These are phyloP conservation scores for Lophochroa leadbeateri DNA, from an alignment of 2,113 vertebrate genomes.

Conservation along the genomic window DNA sequence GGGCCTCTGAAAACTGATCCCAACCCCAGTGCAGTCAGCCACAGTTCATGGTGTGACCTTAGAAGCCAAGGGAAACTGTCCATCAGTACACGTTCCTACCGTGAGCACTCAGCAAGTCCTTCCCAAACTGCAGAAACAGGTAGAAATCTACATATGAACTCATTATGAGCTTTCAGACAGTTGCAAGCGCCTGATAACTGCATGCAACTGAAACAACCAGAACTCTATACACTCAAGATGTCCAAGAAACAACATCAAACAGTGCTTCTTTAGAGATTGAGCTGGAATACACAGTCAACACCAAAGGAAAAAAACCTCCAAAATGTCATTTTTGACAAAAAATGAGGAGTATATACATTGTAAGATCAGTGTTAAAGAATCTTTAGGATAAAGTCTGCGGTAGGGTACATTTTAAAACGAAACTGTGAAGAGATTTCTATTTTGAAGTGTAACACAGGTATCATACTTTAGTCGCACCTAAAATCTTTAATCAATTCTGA, in stretches of 20 bases:
- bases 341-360: not conserved
- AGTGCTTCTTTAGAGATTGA: not conserved
- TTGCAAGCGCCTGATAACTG: not conserved
- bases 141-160: not conserved
- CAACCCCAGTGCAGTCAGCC: not conserved
- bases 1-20: not conserved
- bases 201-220: not conserved
- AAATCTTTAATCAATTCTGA: not conserved
- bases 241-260: not conserved
- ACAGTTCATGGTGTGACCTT: not conserved
- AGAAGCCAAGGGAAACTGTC: not conserved
- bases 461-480: not conserved
- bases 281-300: not conserved
- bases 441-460: not conserved
- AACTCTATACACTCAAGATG: not conserved
- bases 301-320: not conserved
- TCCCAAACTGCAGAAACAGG: not conserved
- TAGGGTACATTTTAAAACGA: not conserved
- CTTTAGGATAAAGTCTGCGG: not conserved
- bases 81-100: not conserved
- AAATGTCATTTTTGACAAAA: not conserved
- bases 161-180: not conserved
- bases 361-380: not conserved
- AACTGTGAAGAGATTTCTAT: not conserved
- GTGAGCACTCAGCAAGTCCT: not conserved